Percentiles rank a stretch among this genome's conserved stretches.
Conservation (phyloP, 2,113 vertebrate species). For the Xiphias gladius region DNA sequence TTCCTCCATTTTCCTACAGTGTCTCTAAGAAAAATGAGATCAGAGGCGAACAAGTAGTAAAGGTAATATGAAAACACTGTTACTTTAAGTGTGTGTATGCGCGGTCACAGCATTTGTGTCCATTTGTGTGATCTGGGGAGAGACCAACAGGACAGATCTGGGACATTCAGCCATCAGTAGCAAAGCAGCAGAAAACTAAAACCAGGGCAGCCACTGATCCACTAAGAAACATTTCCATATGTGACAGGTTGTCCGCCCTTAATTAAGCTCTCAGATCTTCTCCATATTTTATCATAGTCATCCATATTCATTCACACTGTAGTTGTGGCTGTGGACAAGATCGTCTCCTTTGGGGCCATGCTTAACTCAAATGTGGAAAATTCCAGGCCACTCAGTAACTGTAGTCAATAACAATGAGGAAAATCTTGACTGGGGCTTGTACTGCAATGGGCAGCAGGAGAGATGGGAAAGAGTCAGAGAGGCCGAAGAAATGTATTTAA, state of each 20-base stretch:
- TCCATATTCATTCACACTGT: constrained; percentile 62
- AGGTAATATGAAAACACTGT: constrained; percentile 19
- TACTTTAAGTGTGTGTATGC: constrained; percentile 17
- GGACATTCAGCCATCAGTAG: constrained; percentile 65
- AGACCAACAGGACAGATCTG: constrained; percentile 70
- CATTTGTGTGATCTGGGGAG: constrained; percentile 35
- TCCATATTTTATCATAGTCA: constrained; percentile 71
- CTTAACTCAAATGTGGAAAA: constrained; percentile 28
- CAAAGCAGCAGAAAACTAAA: constrained; percentile 54
- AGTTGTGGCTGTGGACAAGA: constrained; percentile 23
- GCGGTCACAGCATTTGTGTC: constrained; percentile 17
- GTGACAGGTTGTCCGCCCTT: constrained; percentile 65
- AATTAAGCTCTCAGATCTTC: constrained; percentile 68
- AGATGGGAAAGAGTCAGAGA: constrained; percentile 14
- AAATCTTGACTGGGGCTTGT: constrained; percentile 17
- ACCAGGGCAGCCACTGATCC: constrained; percentile 74
- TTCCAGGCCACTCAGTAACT: constrained; percentile 26
- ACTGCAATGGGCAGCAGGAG: constrained; percentile 11
- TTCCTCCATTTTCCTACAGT: constrained; percentile 1
- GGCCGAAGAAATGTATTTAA: constrained; percentile 36
- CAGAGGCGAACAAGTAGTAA: constrained; percentile 11
- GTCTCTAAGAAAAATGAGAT: constrained; percentile 36
- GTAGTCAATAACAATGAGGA: constrained; percentile 28
- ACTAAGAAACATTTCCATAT: constrained; percentile 64
- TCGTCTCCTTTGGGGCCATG: neutral